These are phyloP conservation scores for Calonectris borealis DNA, from an alignment of 2,113 vertebrate genomes.

Conservation along the genomic window DNA sequence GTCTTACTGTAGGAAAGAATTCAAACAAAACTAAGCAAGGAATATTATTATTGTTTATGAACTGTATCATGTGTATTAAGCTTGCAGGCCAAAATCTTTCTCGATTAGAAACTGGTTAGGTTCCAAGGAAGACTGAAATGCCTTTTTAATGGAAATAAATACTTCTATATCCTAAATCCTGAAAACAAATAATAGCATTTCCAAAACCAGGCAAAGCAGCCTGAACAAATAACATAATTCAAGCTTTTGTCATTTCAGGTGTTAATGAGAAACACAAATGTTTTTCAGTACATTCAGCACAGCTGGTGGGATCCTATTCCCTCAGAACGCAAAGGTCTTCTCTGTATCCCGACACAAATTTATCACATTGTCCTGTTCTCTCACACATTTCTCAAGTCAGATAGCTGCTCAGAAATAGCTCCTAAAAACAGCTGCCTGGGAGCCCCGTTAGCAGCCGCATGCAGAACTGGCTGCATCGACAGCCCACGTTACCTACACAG, in stretches of 20 bases:
- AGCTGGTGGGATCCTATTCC: neutral
- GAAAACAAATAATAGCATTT: neutral
- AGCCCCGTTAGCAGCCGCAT: neutral
- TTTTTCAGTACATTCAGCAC: neutral
- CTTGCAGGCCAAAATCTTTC: neutral
- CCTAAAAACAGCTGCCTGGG: neutral
- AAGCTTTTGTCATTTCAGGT: constrained; percentile 9
- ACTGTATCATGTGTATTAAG: neutral
- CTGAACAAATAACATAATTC: neutral
- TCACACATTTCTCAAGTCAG: neutral
- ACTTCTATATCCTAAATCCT: neutral
- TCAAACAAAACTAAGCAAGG: constrained; percentile 28
- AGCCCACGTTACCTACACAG: neutral
- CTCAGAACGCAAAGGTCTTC: neutral
- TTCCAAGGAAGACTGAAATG: neutral
- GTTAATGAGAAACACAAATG: constrained; percentile 30
- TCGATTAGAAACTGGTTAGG: constrained; percentile 1
- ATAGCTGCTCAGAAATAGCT: neutral
- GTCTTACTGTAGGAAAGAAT: neutral
- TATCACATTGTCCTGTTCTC: neutral
- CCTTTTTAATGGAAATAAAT: constrained; percentile 17
- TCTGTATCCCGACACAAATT: neutral
- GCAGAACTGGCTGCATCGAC: neutral
- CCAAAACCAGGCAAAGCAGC: neutral
- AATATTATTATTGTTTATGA: constrained; percentile 33